Conservation (phyloP, 2,113 vertebrate species). For the Melanerpes aurifrons region DNA sequence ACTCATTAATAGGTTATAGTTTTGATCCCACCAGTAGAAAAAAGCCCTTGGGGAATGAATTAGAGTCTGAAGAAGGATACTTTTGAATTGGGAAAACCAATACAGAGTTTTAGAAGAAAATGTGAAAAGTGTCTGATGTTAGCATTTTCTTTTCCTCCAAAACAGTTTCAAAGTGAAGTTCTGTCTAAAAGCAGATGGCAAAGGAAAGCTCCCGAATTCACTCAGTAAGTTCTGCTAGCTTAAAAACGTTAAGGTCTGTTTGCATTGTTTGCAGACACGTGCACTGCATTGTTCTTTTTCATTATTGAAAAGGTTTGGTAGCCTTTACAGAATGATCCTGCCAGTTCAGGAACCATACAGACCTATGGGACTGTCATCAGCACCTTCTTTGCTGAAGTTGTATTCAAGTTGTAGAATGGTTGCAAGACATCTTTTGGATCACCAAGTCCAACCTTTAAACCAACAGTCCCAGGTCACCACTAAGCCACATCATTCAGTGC, state of each 20-base stretch:
- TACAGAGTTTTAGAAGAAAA: background rate
- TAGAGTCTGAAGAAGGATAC: background rate
- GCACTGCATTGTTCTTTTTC: background rate
- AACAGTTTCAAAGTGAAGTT: slow-evolving; percentile 93
- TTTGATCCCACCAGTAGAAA: background rate
- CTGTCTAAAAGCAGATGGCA: slow-evolving; percentile 90
- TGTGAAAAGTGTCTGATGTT: background rate
- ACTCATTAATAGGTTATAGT: background rate
- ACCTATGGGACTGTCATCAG: background rate
- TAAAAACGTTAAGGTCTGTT: background rate
- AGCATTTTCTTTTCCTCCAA: background rate
- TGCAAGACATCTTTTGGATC: too few relatives aligned
- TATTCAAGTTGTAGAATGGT: background rate
- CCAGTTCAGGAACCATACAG: background rate
- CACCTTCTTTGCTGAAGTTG: background rate
- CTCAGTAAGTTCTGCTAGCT: slow-evolving; percentile 83
- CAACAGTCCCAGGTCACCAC: too few relatives aligned
- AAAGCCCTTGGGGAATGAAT: background rate
- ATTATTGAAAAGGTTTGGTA: background rate
- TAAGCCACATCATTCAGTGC: too few relatives aligned
- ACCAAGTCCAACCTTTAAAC: too few relatives aligned
- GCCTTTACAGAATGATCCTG: background rate
- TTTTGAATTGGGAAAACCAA: background rate
- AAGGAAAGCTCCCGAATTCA: slow-evolving; percentile 76
- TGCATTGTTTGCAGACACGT: background rate